Evolutionary conservation across 1,140 invertebrate species (phyloP).

Genomic region (Drosophila elegans): DNA sequence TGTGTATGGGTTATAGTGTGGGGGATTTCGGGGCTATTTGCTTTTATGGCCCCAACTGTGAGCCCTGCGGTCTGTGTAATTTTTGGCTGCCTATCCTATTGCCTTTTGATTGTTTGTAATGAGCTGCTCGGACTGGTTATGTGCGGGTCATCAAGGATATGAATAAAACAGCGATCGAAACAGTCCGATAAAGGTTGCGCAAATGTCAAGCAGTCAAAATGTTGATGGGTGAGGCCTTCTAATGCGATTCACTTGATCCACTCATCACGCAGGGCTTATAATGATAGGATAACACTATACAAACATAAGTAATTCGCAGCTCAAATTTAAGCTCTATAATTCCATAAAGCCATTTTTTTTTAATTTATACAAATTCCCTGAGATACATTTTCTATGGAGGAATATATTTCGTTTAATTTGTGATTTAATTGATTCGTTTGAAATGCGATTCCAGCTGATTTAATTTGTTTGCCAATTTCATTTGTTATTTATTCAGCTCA

Average conservation of each 20-base stretch:
- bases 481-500: constrained; percentile 28
- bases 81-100: constrained; percentile 44
- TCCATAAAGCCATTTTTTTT: background rate
- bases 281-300: background rate
- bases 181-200: constrained; percentile 32
- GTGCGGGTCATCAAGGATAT: constrained; percentile 38
- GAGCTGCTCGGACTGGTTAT: constrained; percentile 37
- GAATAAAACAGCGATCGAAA: constrained; percentile 56
- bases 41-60: constrained; percentile 27
- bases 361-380: constrained; percentile 10
- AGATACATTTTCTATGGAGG: background rate
- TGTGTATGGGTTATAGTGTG: constrained; percentile 20
- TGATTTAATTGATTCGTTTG: constrained; percentile 41
- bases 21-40: constrained; percentile 37
- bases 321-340: background rate
- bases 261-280: background rate
- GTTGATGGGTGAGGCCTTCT: background rate
- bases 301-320: background rate
- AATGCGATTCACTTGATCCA: constrained; percentile 20
- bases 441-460: constrained; percentile 46
- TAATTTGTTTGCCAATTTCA: constrained; percentile 23
- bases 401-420: constrained; percentile 13
- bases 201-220: constrained; percentile 38
- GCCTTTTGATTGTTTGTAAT: constrained; percentile 79
- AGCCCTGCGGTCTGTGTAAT: constrained; percentile 44